These are phyloP conservation scores for Catostomus latipinnis DNA, from an alignment of 2,797 vertebrate species.

Conservation along the genomic window DNA sequence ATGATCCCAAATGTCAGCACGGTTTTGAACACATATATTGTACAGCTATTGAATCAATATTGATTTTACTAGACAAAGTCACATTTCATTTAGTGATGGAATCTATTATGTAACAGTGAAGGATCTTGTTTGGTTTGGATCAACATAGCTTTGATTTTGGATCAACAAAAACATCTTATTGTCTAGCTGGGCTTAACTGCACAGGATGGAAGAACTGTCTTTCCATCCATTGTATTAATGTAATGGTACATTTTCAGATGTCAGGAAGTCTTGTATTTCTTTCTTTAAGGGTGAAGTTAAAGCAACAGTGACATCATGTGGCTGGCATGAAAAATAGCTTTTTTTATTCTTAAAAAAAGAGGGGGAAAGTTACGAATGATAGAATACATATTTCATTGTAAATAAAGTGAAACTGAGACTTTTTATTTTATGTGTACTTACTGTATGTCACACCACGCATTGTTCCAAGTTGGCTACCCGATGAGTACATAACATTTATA, in stretches of 20 bases:
- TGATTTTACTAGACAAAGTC: conserved; percentile 3
- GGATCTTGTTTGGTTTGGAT: not conserved
- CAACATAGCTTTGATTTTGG: not conserved
- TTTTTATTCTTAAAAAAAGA: not conserved
- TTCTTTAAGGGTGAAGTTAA: not conserved
- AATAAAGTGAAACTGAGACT: too few species aligned
- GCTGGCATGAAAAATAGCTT: not conserved
- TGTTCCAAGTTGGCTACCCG: too few species aligned
- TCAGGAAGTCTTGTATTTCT: not conserved
- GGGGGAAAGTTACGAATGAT: not conserved
- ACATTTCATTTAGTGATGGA: conserved; percentile 10
- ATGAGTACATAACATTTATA: too few species aligned
- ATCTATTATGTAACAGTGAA: not conserved
- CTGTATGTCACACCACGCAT: too few species aligned
- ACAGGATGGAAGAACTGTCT: not conserved
- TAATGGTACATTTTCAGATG: not conserved
- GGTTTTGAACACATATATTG: conserved; percentile 7
- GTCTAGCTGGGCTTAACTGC: not conserved
- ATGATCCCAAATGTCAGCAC: conserved; percentile 1
- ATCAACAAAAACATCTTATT: not conserved
- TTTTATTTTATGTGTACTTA: too few species aligned
- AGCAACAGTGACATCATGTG: conserved; percentile 43
- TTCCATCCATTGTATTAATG: not conserved
- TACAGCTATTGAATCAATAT: not conserved
- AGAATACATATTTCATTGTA: too few species aligned